Conservation (phyloP, 2,113 vertebrate genomes). For the Rhabdomys dilectus region DNA sequence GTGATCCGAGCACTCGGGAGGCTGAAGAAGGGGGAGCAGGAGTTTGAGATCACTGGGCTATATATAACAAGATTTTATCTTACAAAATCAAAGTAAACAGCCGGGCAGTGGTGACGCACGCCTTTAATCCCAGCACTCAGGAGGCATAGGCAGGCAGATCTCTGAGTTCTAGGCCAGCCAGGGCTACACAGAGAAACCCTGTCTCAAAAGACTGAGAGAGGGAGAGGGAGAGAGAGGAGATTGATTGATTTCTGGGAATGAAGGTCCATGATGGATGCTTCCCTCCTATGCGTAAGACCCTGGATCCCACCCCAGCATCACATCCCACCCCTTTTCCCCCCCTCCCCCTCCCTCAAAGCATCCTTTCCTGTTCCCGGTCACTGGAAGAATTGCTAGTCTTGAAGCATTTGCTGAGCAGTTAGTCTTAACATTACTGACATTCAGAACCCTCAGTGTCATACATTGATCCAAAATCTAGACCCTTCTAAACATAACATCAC, state of each 20-base stretch:
- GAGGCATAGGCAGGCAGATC: neutral
- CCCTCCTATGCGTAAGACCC: neutral
- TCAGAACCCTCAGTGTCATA: neutral
- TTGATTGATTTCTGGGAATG: no score
- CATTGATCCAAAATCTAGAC: neutral
- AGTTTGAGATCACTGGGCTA: neutral
- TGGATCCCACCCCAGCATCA: neutral
- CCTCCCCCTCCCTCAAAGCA: no score
- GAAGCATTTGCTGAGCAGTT: neutral
- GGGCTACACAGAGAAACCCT: no score
- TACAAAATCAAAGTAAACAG: neutral
- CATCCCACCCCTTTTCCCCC: accelerated
- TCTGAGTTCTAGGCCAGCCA: neutral
- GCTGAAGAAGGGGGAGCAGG: neutral
- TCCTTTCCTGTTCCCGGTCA: neutral
- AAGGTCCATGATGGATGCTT: neutral
- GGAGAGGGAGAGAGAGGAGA: no score
- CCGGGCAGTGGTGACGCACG: no score
- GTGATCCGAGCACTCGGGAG: neutral
- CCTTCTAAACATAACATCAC: neutral
- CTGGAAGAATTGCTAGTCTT: neutral
- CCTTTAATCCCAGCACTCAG: neutral
- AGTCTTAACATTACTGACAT: neutral
- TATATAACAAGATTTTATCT: neutral
- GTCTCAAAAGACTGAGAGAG: no score